Evolutionary conservation across 2,113 vertebrate genomes (phyloP).

Genomic region (Malurus elegans): DNA sequence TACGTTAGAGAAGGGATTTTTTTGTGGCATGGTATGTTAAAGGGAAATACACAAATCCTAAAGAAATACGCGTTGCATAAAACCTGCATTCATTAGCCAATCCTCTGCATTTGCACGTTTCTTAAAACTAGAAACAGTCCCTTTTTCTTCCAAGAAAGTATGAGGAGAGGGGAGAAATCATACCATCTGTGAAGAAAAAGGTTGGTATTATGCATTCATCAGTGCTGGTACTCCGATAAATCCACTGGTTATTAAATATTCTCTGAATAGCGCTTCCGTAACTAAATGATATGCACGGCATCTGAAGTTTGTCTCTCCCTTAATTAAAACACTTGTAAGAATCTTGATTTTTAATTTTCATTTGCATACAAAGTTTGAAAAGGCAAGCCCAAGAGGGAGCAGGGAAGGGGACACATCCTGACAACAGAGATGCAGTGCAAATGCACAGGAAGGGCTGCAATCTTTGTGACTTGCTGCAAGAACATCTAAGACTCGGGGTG

Average conservation of each 20-base stretch:
- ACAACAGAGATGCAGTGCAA: neutral
- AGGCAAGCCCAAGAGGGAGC: neutral
- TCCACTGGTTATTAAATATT: neutral
- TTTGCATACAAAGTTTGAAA: neutral
- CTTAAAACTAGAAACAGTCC: neutral
- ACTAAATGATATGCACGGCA: neutral
- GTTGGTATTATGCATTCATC: neutral
- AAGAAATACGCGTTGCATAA: neutral
- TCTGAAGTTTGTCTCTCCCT: neutral
- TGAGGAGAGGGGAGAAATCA: neutral
- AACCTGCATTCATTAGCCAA: neutral
- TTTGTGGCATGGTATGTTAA: rapidly evolving
- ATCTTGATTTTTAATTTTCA: neutral
- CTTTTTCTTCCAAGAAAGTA: neutral
- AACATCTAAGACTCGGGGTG: neutral
- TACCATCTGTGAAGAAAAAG: neutral
- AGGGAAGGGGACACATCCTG: neutral
- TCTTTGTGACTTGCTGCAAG: neutral
- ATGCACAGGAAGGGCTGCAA: neutral
- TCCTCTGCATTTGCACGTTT: neutral
- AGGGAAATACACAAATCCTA: neutral
- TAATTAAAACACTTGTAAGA: neutral
- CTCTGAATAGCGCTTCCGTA: neutral
- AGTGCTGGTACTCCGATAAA: neutral
- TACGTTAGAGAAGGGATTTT: neutral